Evolutionary conservation across 2,888 invertebrate genomes (phyloP), one percentile per base, ranked within the genome.

Genomic region (Griposia aprilina): DNA sequence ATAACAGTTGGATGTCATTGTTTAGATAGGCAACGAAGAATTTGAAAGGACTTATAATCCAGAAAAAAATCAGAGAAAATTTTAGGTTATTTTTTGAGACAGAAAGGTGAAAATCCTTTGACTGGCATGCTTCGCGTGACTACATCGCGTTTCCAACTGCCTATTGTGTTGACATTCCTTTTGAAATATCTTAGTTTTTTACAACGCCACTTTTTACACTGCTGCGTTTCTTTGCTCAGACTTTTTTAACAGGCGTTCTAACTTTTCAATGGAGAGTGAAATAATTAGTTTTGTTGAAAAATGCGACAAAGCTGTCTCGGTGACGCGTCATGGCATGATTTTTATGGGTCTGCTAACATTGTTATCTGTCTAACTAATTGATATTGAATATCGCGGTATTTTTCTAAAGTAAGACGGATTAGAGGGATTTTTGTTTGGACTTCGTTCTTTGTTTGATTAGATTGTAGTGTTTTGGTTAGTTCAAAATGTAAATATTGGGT

Each of bases 351-450:
- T 90, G 90, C 92, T 92, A 87, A 86, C 91, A 88, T 82, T 88
- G 90, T 91, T 94, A 95, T 94, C 94, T 93, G 75, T 90, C 87
- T 91, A 88, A 92, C 91, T 94, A 94, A 95, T 94, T 94, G 94
- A 93, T 92, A 91, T 91, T 91, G 92, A 94, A 94, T 92, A 90
- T 85, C 86, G 81, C 83, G 84, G 89, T 88, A 89, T 91, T 89
- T 90, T 86, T 84, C 26, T 83, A 81, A 78, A 78, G 87, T 80
- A 80, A 90, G 90, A 92, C 80, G 85, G 87, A 93, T 91, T 84
- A 68, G 41, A 63, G 57, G n/a, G 68, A 30, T 30, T 68, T 82
- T 63, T n/a, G 13, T 74, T 59, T 76, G 52, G 71, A 50, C 63
- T 48, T 59, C 60, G 8, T 45, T 10, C 5, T 74, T 78, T 7